A percentile compares a stretch with the other conserved stretches of the same genome.
phyloP scores from a whole-genome alignment of 2,888 invertebrate genomes.

The Theretra japonica region DNA sequence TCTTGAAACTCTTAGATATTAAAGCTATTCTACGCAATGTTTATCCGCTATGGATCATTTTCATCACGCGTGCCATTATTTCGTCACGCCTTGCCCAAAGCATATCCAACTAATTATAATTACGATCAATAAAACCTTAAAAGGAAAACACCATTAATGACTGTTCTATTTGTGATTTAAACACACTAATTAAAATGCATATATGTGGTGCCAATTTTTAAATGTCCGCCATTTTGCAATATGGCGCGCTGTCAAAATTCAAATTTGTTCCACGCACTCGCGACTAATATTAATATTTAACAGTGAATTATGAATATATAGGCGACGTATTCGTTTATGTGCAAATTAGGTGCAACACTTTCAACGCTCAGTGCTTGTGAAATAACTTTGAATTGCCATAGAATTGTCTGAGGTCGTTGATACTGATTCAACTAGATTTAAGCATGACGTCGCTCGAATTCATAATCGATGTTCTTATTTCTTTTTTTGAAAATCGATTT shows the following conservation, averaged over 20 bases:
- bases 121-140: not conserved
- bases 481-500: not conserved
- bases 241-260: constrained; percentile 28
- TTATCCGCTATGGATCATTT: not conserved
- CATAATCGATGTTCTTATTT: not conserved
- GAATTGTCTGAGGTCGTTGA: constrained; percentile 26
- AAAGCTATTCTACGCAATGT: too few species aligned
- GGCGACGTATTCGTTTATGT: constrained; percentile 26
- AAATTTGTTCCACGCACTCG: constrained; percentile 36
- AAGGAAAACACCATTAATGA: not conserved
- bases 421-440: not conserved
- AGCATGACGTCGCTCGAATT: not conserved
- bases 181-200: not conserved
- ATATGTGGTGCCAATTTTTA: not conserved
- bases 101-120: not conserved
- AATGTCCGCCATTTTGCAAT: constrained; percentile 14
- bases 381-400: constrained; percentile 15
- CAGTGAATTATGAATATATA: constrained; percentile 35
- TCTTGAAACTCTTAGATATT: too few species aligned
- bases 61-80: not conserved
- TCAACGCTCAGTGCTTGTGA: constrained; percentile 18
- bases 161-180: not conserved
- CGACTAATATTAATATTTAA: constrained; percentile 43
- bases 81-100: not conserved
- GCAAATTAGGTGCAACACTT: constrained; percentile 37